Percentiles rank a stretch among this genome's conserved stretches.
Conservation (phyloP, 2,888 invertebrate genomes). For the Pachydiplax longipennis region DNA sequence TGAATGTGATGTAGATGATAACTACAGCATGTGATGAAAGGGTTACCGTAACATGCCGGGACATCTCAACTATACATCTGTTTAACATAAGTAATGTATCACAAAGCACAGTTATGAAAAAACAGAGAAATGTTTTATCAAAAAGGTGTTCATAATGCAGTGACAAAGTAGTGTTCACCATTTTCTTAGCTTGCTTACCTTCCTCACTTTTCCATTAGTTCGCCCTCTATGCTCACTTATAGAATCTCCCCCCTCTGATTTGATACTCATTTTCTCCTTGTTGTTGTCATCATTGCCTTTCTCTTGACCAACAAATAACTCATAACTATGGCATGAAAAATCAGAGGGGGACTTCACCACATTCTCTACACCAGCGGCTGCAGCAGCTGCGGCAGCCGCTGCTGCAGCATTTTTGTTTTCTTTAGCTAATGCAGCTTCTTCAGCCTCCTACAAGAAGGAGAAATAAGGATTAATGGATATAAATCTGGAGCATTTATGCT, state of each 20-base stretch:
- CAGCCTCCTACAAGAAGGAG: constrained; percentile 74
- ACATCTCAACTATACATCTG: neutral
- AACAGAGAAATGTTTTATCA: neutral
- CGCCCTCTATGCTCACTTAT: constrained; percentile 77
- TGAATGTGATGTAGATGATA: no score
- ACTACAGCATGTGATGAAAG: no score
- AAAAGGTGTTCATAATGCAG: neutral
- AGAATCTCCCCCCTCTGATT: constrained; percentile 85
- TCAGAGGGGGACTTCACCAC: constrained; percentile 90
- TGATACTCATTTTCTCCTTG: constrained; percentile 90
- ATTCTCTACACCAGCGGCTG: constrained; percentile 64
- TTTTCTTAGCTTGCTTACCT: constrained; percentile 76
- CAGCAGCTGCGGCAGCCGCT: constrained; percentile 67
- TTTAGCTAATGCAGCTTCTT: constrained; percentile 78
- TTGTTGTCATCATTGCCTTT: constrained; percentile 89
- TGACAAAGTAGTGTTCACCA: neutral
- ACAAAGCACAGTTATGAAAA: constrained; percentile 2
- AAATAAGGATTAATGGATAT: neutral
- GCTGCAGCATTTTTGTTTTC: constrained; percentile 67
- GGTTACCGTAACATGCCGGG: neutral
- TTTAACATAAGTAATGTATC: neutral
- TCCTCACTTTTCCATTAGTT: constrained; percentile 73
- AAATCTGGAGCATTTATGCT: neutral
- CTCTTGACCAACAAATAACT: constrained; percentile 88
- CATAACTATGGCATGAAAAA: constrained; percentile 91